Base-by-base conservation (phyloP, 92 coral and sea anemone species). In the Zoanthus solanderi region DNA sequence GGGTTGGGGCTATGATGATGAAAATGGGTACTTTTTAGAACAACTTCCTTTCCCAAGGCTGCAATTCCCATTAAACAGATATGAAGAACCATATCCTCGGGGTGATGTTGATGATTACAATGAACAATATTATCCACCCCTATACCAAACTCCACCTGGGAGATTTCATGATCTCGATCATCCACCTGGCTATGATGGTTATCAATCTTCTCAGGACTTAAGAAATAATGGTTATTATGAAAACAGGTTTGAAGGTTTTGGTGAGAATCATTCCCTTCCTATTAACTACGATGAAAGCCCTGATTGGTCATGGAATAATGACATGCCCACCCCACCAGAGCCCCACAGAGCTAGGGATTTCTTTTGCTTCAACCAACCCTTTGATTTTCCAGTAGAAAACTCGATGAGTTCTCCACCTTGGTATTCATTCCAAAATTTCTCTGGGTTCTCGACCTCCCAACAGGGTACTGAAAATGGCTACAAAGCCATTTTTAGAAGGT, bases 401-500 rank as follows among this genome's bases (percentile, higher is more conserved):
- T 45, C 47, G 2, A 47, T 75, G 57, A 7, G 57, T 18, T 75
- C 37, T 0, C 15, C 46, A 4, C 78, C 78, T 10, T 44, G 78
- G 78, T 4, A 16, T 16, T 75, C 78, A 3, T 4, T 10, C 78
- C n/a, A 75, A 14, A 2, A 8, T 9, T 75, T 75, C 8, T 28
- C 10, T 5, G 78, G 78, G 34, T 75, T 75, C 16, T 75, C 78
- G 0, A 30, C 37, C 2, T 71, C 72, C 15, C 30, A 60, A 46
- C 53, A 31, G 53, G 84, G 84, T 34, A 34, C 72, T 2, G 84
- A 78, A 57, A 48, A 78, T 78, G 84, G 71, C 12, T 78, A 78
- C 84, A 78, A 57, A 78, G 83, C 83, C 67, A 78, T 78, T 71
- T 78, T 78, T 78, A 78, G 84, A 9, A 58, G 84, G 71, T 60